phyloP scores from a whole-genome alignment of 2,113 vertebrate species.

The Pituophis catenifer region DNA sequence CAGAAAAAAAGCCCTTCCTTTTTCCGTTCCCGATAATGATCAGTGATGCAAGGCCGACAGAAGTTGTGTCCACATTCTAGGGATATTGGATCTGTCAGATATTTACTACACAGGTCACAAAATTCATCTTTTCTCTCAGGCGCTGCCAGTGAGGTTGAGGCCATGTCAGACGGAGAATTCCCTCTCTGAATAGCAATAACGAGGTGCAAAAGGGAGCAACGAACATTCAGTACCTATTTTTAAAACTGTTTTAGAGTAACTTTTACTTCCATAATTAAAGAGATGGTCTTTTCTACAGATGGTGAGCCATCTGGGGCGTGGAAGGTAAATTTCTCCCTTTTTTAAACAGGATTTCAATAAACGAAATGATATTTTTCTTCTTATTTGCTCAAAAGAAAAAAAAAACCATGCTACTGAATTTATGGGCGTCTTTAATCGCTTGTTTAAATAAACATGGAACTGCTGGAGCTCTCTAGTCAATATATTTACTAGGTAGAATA shows the following conservation, averaged over 20 bases:
- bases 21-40: not conserved
- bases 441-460: not conserved
- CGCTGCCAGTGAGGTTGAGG: not conserved
- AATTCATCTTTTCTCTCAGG: not conserved
- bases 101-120: not conserved
- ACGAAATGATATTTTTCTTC: not conserved
- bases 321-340: not conserved
- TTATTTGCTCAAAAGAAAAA: not conserved
- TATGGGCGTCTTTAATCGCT: not conserved
- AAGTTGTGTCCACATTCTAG: constrained; percentile 7
- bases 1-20: not conserved
- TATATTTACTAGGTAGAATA: not conserved
- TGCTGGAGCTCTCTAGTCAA: not conserved
- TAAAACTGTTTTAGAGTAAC: not conserved
- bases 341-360: not conserved
- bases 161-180: not conserved
- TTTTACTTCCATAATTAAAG: not conserved
- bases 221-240: not conserved
- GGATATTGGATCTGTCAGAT: not conserved
- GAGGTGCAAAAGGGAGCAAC: not conserved
- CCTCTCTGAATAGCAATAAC: not conserved
- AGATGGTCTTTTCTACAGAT: not conserved
- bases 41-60: not conserved
- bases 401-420: not conserved
- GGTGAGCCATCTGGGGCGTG: not conserved